Base-by-base conservation (phyloP, 2,797 vertebrate species). In the Chaenodraco wilsoni region DNA sequence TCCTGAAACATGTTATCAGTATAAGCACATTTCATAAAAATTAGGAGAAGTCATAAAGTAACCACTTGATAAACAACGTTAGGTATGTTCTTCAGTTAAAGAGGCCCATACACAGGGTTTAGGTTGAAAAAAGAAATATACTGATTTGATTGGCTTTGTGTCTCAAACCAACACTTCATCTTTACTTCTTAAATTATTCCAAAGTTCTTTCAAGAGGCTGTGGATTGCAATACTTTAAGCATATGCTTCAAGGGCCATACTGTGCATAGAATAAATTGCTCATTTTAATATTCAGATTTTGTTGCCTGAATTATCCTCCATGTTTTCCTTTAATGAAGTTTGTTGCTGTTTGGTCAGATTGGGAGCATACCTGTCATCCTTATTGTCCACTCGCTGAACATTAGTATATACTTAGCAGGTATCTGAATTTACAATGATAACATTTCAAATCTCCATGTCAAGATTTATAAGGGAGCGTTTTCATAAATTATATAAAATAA, bases 401-500 rank as follows among this genome's bases (percentile, higher is more conserved):
- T 33, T 15, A 17, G 2, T 49, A n/a, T 59, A 63, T 48, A 50
- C 57, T 54, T 54, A 37, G 49, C 9, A 64, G 66, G 49, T 33
- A 59, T 23, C 58, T 50, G 9, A 52, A 72, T 17, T 19, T 57
- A 43, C 70, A 60, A 45, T 64, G 21, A 41, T 11, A 41, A 8
- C 1, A 31, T 16, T 4, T 37, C 7, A 23, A 19, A 27, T 7
- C 19, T 37, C 72, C 69, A 84, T 71, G 68, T 31, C 68, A 71
- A 69, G 17, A 55, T 58, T 51, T 45, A 13, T 17, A 73, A 21
- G 9, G 27, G 10, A 23, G 3, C 9, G 10, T 43, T 50, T 56
- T 55, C 21, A 66, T 14, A n/a, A n/a, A n/a, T n/a, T 57, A 27
- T 9, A 14, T 70, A n/a, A 69, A 69, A 57, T 40, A 66, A 27